Evolutionary conservation across 2,113 vertebrate species (phyloP), one percentile per base, ranked within the genome.

Genomic region (Jaculus jaculus): DNA sequence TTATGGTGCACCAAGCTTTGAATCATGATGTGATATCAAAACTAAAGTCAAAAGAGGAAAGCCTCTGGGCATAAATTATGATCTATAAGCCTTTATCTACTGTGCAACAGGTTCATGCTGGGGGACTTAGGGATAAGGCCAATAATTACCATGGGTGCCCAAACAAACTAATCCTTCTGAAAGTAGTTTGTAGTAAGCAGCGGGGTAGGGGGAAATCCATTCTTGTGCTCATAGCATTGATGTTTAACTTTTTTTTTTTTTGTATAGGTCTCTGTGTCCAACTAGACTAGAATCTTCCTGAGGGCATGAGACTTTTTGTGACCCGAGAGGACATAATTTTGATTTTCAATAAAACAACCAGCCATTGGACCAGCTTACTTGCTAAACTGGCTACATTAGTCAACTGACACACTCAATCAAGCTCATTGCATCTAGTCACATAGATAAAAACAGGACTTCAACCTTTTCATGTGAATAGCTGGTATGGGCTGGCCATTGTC

Each of bases 21-120:
- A 99, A 99, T 99, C 99, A 99, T 99, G 99, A 99, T 99, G 98
- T 97, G 97, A 98, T 99, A 99, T 99, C 98, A 99, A 99, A 98
- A 99, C 98, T 98, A 98, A 99, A 99, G 99, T 97, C 98, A 97
- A 93, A 97, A 94, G 90, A 93, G 95, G 96, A 96, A 96, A 98
- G 98, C 98, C 98, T 97, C 98, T 97, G 97, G 96, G 98, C 98
- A 98, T 99, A 99, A 99, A 99, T 99, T 99, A 99, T 99, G 98
- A 97, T 98, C 97, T 97, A 96, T 92, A 71, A 94, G 95, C 78
- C 91, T 75, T 86, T 39, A 77, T 61, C 78, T 77, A 81, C 6
- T 32, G 95, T 0, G 94, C 97, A 98, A 98, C 97, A 97, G 95
- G 97, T 97, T 94, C 84, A 90, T 79, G 85, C 93, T 97, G 34